These are phyloP conservation scores for Synaphobranchus kaupii DNA, from an alignment of 2,797 vertebrate genomes.

Conservation along the genomic window DNA sequence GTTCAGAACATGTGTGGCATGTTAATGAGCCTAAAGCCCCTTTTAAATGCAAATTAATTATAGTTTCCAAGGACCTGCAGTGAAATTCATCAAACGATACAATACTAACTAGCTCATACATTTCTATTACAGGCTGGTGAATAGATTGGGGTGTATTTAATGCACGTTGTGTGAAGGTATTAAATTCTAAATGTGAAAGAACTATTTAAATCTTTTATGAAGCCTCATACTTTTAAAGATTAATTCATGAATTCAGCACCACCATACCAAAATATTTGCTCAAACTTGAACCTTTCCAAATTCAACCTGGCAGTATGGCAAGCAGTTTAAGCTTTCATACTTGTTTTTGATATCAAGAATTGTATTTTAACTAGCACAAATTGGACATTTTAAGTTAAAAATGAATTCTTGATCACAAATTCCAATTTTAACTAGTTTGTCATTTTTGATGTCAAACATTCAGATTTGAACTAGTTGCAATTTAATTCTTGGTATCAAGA, in stretches of 20 bases:
- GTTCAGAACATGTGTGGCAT: slow-evolving; percentile 71
- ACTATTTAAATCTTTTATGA: neutral
- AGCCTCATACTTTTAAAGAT: neutral
- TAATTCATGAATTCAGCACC: neutral
- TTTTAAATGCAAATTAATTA: slow-evolving; percentile 80
- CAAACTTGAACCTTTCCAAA: neutral
- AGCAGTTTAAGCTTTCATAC: no score
- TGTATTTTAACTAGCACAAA: no score
- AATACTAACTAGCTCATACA: neutral
- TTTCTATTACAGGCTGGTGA: neutral
- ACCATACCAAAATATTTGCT: neutral
- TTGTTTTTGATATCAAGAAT: no score
- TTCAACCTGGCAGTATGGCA: neutral
- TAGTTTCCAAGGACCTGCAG: slow-evolving; percentile 28
- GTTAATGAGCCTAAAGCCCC: slow-evolving; percentile 71
- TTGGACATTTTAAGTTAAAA: no score
- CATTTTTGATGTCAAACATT: no score
- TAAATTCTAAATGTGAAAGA: neutral
- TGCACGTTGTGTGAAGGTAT: neutral
- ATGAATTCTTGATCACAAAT: no score
- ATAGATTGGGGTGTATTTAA: neutral
- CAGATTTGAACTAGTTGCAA: no score
- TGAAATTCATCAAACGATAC: neutral
- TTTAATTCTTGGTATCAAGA: no score
- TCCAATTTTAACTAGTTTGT: no score